Evolutionary conservation across 92 coral and sea anemone species (phyloP).

Genomic region (Zoanthus sociatus): DNA sequence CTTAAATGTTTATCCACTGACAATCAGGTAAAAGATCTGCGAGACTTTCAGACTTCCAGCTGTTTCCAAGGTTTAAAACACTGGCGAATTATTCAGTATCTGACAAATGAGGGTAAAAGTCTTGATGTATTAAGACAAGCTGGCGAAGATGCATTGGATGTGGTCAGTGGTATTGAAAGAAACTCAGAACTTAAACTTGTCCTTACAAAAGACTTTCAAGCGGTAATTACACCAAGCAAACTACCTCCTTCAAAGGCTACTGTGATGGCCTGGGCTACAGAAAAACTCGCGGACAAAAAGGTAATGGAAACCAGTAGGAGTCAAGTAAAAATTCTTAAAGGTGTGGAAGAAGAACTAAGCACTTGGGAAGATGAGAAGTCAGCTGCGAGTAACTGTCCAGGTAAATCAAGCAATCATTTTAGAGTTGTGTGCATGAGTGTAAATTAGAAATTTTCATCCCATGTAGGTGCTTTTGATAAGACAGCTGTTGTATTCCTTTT

Average conservation of each 20-base stretch:
- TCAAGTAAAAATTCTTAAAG: not conserved
- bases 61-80: slow-evolving; percentile 75
- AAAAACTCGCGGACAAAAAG: slow-evolving; percentile 42
- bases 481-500: no score
- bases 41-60: slow-evolving; percentile 74
- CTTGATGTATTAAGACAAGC: slow-evolving; percentile 58
- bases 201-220: slow-evolving; percentile 74
- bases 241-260: slow-evolving; percentile 73
- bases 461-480: no score
- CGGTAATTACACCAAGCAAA: slow-evolving; percentile 77
- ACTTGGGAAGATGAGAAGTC: not conserved
- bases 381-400: not conserved
- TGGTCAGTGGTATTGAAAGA: slow-evolving; percentile 56
- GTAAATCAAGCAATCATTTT: no score
- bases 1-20: not conserved
- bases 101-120: slow-evolving; percentile 61
- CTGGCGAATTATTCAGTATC: slow-evolving; percentile 72
- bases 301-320: not conserved
- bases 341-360: not conserved
- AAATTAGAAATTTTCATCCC: no score
- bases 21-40: slow-evolving; percentile 66
- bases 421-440: no score
- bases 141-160: slow-evolving; percentile 57
- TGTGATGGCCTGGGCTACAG: slow-evolving; percentile 78
- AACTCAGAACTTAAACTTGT: slow-evolving; percentile 79